Conservation (phyloP, 1,140 invertebrate species). For the Zophobas morio region DNA sequence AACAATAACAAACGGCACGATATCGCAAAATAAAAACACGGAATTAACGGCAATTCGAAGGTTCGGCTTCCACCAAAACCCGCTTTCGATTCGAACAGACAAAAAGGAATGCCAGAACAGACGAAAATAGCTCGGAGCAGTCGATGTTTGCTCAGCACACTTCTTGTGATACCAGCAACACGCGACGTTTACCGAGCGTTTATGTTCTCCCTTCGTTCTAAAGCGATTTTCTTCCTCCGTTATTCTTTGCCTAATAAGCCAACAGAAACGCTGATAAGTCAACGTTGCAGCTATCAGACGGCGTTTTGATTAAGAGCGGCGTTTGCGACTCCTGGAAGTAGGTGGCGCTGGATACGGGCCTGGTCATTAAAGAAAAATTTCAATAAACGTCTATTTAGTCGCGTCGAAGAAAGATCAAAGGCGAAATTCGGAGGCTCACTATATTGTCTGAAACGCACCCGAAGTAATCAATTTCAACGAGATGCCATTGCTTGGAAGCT, state of each 20-base stretch:
- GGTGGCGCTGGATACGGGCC: no score
- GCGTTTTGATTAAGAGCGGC: no score
- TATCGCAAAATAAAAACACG: slow-evolving; percentile 2
- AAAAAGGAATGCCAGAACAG: slow-evolving; percentile 45
- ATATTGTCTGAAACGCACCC: no score
- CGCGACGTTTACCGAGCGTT: slow-evolving; percentile 44
- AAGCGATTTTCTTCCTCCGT: slow-evolving; percentile 14
- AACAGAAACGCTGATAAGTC: slow-evolving; percentile 4
- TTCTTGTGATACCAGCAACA: slow-evolving; percentile 47
- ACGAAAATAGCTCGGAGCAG: slow-evolving; percentile 44
- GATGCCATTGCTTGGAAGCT: no score
- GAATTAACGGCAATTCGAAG: slow-evolving; percentile 22
- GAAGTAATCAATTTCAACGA: no score
- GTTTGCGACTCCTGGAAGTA: no score
- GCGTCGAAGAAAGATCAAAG: no score
- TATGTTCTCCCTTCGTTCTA: slow-evolving; percentile 9
- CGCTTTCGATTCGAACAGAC: slow-evolving; percentile 29
- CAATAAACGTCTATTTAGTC: no score
- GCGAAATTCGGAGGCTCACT: no score
- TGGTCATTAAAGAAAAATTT: no score
- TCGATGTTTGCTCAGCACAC: slow-evolving; percentile 46
- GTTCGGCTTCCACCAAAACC: slow-evolving; percentile 20
- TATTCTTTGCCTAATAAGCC: slow-evolving; percentile 14
- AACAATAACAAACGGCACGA: slow-evolving; percentile 25
- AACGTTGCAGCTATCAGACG: not conserved